Base-by-base conservation (phyloP, 2,113 vertebrate genomes). In the Geothlypis trichas region DNA sequence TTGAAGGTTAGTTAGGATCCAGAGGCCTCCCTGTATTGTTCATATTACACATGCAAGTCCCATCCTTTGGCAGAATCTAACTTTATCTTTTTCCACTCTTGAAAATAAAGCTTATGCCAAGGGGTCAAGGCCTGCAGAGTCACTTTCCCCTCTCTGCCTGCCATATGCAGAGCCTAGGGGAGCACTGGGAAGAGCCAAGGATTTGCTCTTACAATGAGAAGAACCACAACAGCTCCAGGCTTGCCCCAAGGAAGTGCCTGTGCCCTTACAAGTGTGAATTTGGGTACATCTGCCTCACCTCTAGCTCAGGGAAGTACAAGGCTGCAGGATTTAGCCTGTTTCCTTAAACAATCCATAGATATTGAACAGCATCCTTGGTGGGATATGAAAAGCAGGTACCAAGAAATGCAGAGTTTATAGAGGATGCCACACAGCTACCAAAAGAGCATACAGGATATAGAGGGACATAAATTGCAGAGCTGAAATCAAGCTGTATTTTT, bases 401-500 rank as follows among this genome's bases (percentile, higher is more conserved):
- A 58, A 72, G 49, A 23, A 87, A 80, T 23, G 31, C 41, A 86
- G 76, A 78, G 78, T 75, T 88, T 57, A 67, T 23, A 87, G 39
- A 89, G 44, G 65, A 77, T 22, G 35, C 61, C 46, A 66, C 67
- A 44, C 52, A 92, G 57, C 41, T 75, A 78, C 76, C 67, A 41
- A 61, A 93, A 83, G 55, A 80, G 28, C 61, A 41, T 26, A 67
- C 51, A 67, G 51, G 42, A 88, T 23, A 68, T 26, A 71, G 67
- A 69, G 54, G 44, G 81, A 71, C 71, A 91, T 49, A 80, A 91
- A 80, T 6, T 26, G 51, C 71, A 77, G 24, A 21, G 82, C 67
- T 80, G 84, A 96, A 97, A 94, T 93, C 41, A 81, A 95, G 90
- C 35, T 10, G 1, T 93, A 95, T 90, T 97, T 97, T 95, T 80